These are phyloP conservation scores for Philypnodon macrostomus DNA, from an alignment of 2,797 vertebrate genomes.

Conservation along the genomic window DNA sequence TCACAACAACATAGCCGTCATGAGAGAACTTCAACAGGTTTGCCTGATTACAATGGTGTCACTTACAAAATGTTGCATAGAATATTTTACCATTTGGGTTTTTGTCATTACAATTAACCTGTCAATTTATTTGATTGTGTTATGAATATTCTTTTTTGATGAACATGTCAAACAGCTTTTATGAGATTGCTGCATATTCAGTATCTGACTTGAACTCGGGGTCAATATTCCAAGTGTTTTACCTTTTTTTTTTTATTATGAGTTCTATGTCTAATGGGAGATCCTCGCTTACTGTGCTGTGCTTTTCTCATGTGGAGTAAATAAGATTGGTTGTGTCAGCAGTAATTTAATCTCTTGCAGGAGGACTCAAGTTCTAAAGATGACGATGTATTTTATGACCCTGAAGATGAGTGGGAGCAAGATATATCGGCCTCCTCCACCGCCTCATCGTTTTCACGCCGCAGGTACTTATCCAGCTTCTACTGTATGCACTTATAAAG, in stretches of 20 bases:
- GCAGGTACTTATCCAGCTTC: constrained; percentile 79
- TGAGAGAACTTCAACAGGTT: constrained; percentile 93
- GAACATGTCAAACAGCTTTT: no score
- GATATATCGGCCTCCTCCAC: constrained; percentile 82
- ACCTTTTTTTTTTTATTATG: constrained; percentile 43
- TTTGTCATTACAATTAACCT: no score
- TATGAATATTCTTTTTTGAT: no score
- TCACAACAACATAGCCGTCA: constrained; percentile 87
- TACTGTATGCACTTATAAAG: constrained; percentile 17
- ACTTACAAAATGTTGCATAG: background rate
- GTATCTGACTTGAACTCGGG: constrained; percentile 26
- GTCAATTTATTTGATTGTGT: no score
- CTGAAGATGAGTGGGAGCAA: constrained; percentile 93
- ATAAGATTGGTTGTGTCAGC: constrained; percentile 49
- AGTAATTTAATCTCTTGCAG: constrained; percentile 72
- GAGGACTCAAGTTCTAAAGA: constrained; percentile 74
- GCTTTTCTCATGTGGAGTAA: constrained; percentile 58
- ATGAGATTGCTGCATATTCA: no score
- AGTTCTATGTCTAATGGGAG: constrained; percentile 47
- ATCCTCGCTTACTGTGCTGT: constrained; percentile 34
- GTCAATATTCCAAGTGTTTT: constrained; percentile 35
- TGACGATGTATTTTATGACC: constrained; percentile 90
- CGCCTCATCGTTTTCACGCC: constrained; percentile 82
- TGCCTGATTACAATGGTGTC: constrained; percentile 3
- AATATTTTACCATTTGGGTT: no score